Evolutionary conservation across 2,888 invertebrate genomes (phyloP), one percentile per base, ranked within the genome.

Genomic region (Sympetrum striolatum): DNA sequence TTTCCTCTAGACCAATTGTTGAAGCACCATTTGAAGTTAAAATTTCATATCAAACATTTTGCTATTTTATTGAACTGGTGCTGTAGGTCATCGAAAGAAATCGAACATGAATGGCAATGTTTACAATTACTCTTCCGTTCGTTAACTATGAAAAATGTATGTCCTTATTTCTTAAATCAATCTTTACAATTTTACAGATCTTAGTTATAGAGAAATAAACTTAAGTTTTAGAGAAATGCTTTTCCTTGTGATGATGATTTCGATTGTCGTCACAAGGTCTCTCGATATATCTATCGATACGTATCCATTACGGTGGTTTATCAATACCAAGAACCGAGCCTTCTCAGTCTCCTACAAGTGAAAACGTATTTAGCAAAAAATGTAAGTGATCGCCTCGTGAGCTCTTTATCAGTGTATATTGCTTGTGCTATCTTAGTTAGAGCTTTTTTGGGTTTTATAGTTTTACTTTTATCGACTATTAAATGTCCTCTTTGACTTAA

Each of bases 291-390:
- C 35, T 86, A 86, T 86, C 86, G 86, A 86, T 86, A 86, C 86
- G 86, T 86, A 64, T 37, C 86, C 86, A 86, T 86, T 86, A 86
- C 86, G 86, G 86, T 86, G 86, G 86, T 86, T 86, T 86, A 86
- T 86, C 86, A 86, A 86, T 86, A 86, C 86, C 60, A n/a, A 86
- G 39, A 60, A n/a, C 64, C 58, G 86, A 37, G 58, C 60, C 86
- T 37, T 86, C 86, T 86, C 60, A 35, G 86, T 86, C 37, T 60
- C 18, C 39, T 37, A 37, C 37, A n/a, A 86, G 86, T 48, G 60
- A 86, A 58, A 37, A 37, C 60, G 25, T 60, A 35, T 35, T n/a
- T 86, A n/a, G 15, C 39, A 1, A 64, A 86, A 64, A 60, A 86
- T 86, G 86, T 86, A 37, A 86, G 86, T 86, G 58, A 22, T 60